Evolutionary conservation across 2,113 vertebrate species (phyloP), one percentile per base, ranked within the genome.

Genomic region (Perca schrenkii): DNA sequence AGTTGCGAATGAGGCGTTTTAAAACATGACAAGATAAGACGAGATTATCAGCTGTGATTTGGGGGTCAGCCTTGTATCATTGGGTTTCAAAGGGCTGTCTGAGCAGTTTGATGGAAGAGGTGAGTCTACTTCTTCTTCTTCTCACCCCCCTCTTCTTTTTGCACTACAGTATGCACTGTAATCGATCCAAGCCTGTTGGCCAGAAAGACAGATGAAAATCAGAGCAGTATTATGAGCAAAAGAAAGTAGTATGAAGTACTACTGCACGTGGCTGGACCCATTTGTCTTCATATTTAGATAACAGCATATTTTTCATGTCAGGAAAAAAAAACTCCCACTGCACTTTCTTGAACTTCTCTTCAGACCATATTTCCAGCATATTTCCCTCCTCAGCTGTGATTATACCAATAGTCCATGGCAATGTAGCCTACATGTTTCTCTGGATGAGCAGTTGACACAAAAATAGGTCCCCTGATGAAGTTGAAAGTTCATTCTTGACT

Each of bases 1-100:
- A 85, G 89, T 80, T 85, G 81, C 66, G 82, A 92, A 88, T 86
- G 84, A 90, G 91, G 89, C 83, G 50, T 90, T 94, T 90, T 71
- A 91, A 93, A 93, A 93, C 87, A 91, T 63, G 87, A 87, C 86
- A 84, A 87, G 91, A 93, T 93, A 92, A 94, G 88, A 43, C 25
- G 5, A 77, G 88, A 93, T 92, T 88, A 93, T 94, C 91, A 63
- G 73, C 49, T 25, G 25, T 22, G 90, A 91, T 91, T 89, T 14
- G 34, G 61, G 67, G 78, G 61, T 70, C 65, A 61, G 74, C 57
- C 70, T 82, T 74, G 79, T 87, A 83, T 93, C 90, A 70, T 75
- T 77, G 62, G 80, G 74, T 94, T 94, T 93, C 91, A 94, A 94
- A 93, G 92, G 82, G 79, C 70, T 86, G 89, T 87, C 86, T 74